Evolutionary conservation across 2,113 vertebrate genomes (phyloP), one percentile per base, ranked within the genome.

Genomic region (Gila orcuttii): DNA sequence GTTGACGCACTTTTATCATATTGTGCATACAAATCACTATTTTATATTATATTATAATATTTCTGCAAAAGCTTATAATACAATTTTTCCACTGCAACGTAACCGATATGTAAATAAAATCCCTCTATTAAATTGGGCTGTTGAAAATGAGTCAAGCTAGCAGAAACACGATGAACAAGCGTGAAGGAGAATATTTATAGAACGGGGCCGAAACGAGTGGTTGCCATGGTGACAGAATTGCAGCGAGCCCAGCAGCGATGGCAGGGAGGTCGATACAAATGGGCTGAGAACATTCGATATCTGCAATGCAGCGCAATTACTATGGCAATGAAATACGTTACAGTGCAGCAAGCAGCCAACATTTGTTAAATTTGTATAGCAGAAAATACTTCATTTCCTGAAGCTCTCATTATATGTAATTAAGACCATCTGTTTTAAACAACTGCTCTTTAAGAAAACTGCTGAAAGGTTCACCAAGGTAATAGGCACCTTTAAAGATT

Each of bases 191-290:
- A 82, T 83, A 68, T 78, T 83, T 81, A 81, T 75, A 83, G 60
- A 68, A 69, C 50, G 50, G 42, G 59, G 59, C 62, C n/a, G 73
- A 55, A 77, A 79, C 66, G 82, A 79, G 84, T 25, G 85, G 90
- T 91, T 89, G 87, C 83, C 83, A 89, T 78, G 85, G 87, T 66
- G 80, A 90, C 81, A 80, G 86, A 82, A 79, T 89, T 85, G 79
- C 82, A 88, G 89, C 71, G 64, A 79, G 86, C 85, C 81, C 73
- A 87, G 85, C 77, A 84, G 85, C 76, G 85, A 86, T 19, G 47
- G 81, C 62, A 78, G 81, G 23, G 80, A 86, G 84, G 86, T 73
- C 84, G 50, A 82, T 74, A 69, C 45, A 82, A 87, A 87, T 75
- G 71, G 42, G 55, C 79, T 81, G 50, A 66, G n/a, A 55, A 55